These are phyloP conservation scores for Lycocerus yunnanus DNA, from an alignment of 2,888 invertebrate species.

Conservation along the genomic window DNA sequence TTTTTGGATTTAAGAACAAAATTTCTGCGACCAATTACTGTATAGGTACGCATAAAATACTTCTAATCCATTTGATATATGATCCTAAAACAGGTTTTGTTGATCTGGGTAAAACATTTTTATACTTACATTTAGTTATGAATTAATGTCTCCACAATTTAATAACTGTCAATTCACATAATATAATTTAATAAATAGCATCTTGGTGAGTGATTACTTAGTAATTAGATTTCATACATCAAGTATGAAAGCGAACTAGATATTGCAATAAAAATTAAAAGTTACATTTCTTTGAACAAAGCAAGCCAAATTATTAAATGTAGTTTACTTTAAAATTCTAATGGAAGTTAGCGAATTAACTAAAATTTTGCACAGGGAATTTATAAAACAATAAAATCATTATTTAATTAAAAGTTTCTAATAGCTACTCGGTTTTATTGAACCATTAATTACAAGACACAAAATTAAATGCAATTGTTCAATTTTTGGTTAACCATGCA, in stretches of 20 bases:
- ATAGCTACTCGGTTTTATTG: background rate
- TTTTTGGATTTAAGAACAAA: background rate
- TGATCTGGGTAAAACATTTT: background rate
- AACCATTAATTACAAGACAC: background rate
- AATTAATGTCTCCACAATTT: background rate
- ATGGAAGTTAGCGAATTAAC: background rate
- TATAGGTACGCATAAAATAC: no score
- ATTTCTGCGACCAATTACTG: background rate
- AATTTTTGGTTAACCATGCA: background rate
- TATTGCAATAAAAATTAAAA: background rate
- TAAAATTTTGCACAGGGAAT: background rate
- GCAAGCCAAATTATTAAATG: background rate
- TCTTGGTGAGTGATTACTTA: background rate
- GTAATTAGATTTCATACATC: background rate
- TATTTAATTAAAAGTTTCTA: background rate
- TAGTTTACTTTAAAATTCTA: background rate
- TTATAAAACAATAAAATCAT: background rate
- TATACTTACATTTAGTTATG: background rate
- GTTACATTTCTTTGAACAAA: background rate
- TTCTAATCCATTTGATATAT: no score
- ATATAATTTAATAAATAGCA: background rate
- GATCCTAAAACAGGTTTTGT: background rate
- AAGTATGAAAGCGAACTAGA: background rate
- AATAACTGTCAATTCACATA: background rate
- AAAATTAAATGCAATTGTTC: background rate